These are phyloP conservation scores for Manduca sexta DNA, from an alignment of 1,140 invertebrate species.

Conservation along the genomic window DNA sequence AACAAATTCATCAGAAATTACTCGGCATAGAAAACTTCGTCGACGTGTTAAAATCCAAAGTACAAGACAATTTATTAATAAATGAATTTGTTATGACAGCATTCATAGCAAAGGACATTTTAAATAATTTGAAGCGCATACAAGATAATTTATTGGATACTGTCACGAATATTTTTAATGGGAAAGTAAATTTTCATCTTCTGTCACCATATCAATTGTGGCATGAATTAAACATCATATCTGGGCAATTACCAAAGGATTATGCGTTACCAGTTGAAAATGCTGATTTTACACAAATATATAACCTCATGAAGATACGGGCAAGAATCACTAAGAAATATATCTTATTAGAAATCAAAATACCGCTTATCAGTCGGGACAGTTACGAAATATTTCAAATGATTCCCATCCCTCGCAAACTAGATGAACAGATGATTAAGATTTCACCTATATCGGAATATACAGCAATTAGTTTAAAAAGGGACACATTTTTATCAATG, in stretches of 20 bases:
- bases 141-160: conserved; percentile 17
- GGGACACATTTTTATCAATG: too few species aligned
- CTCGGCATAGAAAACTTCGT: conserved; percentile 5
- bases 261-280: not conserved
- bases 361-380: conserved; percentile 12
- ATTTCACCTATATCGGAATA: not conserved
- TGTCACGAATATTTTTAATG: conserved; percentile 12
- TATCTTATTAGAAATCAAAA: conserved; percentile 10
- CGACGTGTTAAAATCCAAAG: conserved; percentile 6
- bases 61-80: conserved; percentile 7
- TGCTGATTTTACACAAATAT: conserved; percentile 4
- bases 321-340: conserved; percentile 9
- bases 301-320: conserved; percentile 8
- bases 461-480: not conserved
- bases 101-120: conserved; percentile 7
- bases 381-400: not conserved
- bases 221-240: not conserved
- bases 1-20: conserved; percentile 21
- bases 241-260: not conserved
- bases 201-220: not conserved
- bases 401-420: not conserved
- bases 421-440: not conserved
- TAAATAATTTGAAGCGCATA: conserved; percentile 8
- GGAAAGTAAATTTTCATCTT: conserved; percentile 9
- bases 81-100: conserved; percentile 16